Conservation (phyloP, 2,888 invertebrate genomes). For the Drosophila meridionalis region DNA sequence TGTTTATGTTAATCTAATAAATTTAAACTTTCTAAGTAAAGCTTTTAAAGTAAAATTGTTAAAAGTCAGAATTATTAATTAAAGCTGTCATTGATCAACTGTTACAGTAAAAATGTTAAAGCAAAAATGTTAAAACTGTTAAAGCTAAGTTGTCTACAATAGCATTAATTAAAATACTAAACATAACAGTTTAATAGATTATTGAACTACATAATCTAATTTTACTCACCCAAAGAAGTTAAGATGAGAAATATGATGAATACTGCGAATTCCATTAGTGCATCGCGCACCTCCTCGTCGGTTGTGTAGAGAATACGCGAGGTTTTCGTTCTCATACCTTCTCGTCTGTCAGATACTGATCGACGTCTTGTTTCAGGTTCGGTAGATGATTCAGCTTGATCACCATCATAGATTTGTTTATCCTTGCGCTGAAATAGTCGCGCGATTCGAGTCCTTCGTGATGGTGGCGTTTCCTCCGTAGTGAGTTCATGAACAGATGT, state of each 20-base stretch:
- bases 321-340: conserved; percentile 8
- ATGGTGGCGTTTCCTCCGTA: background rate
- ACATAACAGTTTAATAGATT: background rate
- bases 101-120: background rate
- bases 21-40: too few relatives aligned
- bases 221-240: conserved; percentile 62
- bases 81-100: background rate
- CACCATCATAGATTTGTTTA: background rate
- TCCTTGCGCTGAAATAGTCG: background rate
- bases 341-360: background rate
- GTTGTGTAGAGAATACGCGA: conserved; percentile 56
- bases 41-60: too few relatives aligned
- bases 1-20: too few relatives aligned
- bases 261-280: conserved; percentile 64
- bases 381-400: background rate
- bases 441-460: background rate
- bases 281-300: conserved; percentile 72
- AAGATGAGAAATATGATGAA: conserved; percentile 67
- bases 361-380: background rate
- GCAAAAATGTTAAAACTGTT: background rate
- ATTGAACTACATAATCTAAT: background rate
- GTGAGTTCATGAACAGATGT: background rate
- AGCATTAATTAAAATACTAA: background rate
- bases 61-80: too few relatives aligned
- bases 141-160: background rate